Conservation (phyloP, 1,140 invertebrate genomes). For the Eulimnadia texana region DNA sequence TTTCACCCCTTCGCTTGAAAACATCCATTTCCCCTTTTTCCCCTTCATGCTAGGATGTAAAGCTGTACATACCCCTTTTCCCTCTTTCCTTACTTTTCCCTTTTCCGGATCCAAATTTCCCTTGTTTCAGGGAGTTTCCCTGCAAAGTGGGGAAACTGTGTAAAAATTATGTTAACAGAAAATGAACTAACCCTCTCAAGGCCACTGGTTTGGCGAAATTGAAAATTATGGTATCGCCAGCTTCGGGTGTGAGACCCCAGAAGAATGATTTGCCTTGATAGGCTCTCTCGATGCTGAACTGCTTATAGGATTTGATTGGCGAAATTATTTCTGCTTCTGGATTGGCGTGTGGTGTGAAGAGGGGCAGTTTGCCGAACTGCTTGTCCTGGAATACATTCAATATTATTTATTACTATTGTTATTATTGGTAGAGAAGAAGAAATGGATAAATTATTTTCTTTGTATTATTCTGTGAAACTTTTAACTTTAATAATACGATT, state of each 20-base stretch:
- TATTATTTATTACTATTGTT: conserved; percentile 4
- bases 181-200: conserved; percentile 49
- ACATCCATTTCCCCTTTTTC: too few relatives aligned
- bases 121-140: too few relatives aligned
- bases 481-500: too few relatives aligned
- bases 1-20: too few relatives aligned
- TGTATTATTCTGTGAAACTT: too few relatives aligned
- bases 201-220: conserved; percentile 58
- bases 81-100: too few relatives aligned
- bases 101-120: too few relatives aligned
- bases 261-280: conserved; percentile 83
- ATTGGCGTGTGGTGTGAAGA: conserved; percentile 56
- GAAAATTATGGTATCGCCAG: conserved; percentile 67
- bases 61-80: too few relatives aligned
- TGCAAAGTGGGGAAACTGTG: too few relatives aligned
- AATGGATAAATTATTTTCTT: too few relatives aligned
- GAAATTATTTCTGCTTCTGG: conserved; percentile 57
- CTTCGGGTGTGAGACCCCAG: conserved; percentile 76
- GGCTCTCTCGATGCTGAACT: conserved; percentile 61
- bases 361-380: conserved; percentile 74
- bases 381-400: conserved; percentile 48
- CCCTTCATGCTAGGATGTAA: too few relatives aligned
- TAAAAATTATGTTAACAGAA: too few relatives aligned
- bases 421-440: not conserved
- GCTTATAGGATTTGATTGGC: conserved; percentile 68